Evolutionary conservation across 1,140 invertebrate species (phyloP), one percentile per base, ranked within the genome.

Genomic region (Dreissena polymorpha): DNA sequence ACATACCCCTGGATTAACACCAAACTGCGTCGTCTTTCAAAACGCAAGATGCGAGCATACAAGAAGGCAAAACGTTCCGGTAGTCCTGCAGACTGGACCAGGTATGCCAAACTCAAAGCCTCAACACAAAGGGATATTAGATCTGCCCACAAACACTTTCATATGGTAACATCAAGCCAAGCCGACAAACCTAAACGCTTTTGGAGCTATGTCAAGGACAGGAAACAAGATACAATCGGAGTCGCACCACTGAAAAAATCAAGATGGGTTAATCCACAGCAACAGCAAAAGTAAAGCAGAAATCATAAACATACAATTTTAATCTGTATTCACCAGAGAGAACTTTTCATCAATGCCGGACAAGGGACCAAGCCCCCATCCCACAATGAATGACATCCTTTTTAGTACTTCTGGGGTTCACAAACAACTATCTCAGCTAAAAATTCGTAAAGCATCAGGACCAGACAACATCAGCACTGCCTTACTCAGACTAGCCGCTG

Each of bases 371-470:
- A 78, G 84, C n/a, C 18, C 63, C 27, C n/a, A n/a, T 7, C 60
- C 10, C 0, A 12, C 27, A 13, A 73, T 73, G 68, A n/a, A 23
- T 50, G n/a, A n/a, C n/a, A n/a, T 78, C 25, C 18, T 23, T 8
- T 68, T 83, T 18, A 78, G 6, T 49, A 29, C 57, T 25, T n/a
- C 25, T 21, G 83, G 73, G 0, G 73, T 86, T 0, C 49, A 27
- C 1, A 85, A 80, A 67, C 69, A 82, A 10, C n/a, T 82, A 16
- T 50, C 72, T 16, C 25, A 74, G 51, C 51, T 76, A n/a, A 77
- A 86, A 25, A 71, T 74, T 16, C 23, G 63, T 23, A 86, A 85
- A 27, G 71, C 72, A 21, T 23, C 79, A 51, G 75, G 86, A 12
- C 86, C 79, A 71, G 81, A 87, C 55, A 51, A 55, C 65, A 55